Base-by-base conservation (phyloP, 1,140 invertebrate genomes). In the Chionoecetes opilio region DNA sequence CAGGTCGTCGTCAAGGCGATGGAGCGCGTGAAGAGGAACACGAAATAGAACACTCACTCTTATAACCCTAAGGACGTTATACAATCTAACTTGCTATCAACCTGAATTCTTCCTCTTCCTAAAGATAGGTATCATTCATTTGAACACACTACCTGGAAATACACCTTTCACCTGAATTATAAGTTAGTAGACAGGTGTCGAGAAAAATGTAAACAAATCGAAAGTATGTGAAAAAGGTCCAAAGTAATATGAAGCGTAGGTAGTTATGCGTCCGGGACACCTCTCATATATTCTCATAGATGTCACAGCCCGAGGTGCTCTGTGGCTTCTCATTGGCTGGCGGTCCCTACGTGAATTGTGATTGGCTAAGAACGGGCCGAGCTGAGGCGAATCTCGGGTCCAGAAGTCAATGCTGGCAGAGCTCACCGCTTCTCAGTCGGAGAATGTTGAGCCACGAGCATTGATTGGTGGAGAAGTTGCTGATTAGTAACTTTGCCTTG, bases 201-300 rank as follows among this genome's bases (percentile, higher is more conserved):
- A n/a, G 34, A 84, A 32, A 26, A 82, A 75, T 35, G 35, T 75
- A 94, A 90, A 84, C 63, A 94, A 90, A 94, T 29, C 90, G 91
- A 92, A 95, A 38, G 3, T 31, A 35, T 38, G 32, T 87, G 94
- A 82, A 87, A 87, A 92, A 85, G 29, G 94, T 32, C 31, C 34
- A 75, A 87, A 37, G 38, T 14, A 75, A 8, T 26, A 41, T 82
- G 63, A 32, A 38, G 32, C 37, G 5, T n/a, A 9, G 34, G 82
- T n/a, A 92, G 26, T 87, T 95, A 92, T 95, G 94, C 75, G 90
- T 31, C 31, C 82, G 75, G 88, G 90, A 90, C 92, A 95, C 94
- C 92, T 34, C 90, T 95, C 94, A 92, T 95, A 95, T 95, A 92
- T 95, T 86, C 94, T 95, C 94, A 92, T 95, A 95, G 94, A 88